Base-by-base conservation (phyloP, 2,888 invertebrate genomes). In the Synanthedon myopaeformis region DNA sequence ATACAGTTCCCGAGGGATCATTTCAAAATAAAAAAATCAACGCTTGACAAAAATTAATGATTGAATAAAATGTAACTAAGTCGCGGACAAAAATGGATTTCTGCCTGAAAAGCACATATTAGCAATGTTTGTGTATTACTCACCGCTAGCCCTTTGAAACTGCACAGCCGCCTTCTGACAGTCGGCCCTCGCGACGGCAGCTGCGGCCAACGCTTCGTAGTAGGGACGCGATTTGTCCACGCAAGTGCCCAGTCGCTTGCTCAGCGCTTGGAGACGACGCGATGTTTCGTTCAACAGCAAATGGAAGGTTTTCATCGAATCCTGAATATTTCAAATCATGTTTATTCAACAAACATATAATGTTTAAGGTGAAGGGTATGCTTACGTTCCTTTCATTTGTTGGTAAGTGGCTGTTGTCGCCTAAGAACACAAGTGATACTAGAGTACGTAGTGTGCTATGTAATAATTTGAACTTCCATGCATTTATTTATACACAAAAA, bases 141-240 rank as follows among this genome's bases (percentile, higher is more conserved):
- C 65, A 92, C 96, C 95, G 80, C 93, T 96, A 42, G 97, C 96
- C 63, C 95, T 89, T 80, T 96, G 96, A 79, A 94, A 98, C 69
- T 94, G 92, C 12, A 95, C 93, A 41, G 97, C 97, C 41, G 97
- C 96, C 66, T 93, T 92, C 76, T 98, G 95, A 67, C 97, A 96
- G 70, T 96, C 95, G 41, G 92, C 89, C 67, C 93, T 90, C 6
- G 96, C 95, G 68, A 90, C 89, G 54, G 92, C 91, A 0, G 96
- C 93, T 41, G 93, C 89, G 54, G 93, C 93, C 55, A 93, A 81
- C 0, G 96, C 92, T 61, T 96, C 96, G 81, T 96, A 96, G 79
- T 96, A 98, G 4, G 96, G 96, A 58, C 97, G 88, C 1, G 97
- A 95, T 74, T 93, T 93, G 70, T 96, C 94, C 61, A 98, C 96